Conservation (phyloP, 1,140 invertebrate genomes). For the Diorhabda sublineata region DNA sequence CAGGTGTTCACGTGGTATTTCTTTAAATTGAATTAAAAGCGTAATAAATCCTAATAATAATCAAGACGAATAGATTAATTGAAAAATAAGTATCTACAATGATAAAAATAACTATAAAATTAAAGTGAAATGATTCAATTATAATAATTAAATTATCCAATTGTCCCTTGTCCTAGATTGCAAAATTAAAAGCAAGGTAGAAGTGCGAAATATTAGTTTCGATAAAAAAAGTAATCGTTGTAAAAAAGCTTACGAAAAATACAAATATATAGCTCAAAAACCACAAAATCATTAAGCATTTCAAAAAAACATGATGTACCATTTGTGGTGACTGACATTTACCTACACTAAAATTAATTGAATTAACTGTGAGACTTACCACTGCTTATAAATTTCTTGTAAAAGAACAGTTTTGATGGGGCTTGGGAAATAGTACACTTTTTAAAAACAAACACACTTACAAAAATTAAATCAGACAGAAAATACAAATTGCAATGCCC, state of each 20-base stretch:
- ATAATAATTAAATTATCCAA: background rate
- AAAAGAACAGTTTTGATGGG: too few relatives aligned
- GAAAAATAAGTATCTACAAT: too few relatives aligned
- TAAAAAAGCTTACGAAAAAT: background rate
- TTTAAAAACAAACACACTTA: background rate
- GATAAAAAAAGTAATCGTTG: background rate
- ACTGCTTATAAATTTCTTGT: background rate
- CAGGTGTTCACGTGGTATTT: too few relatives aligned
- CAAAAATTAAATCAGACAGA: background rate
- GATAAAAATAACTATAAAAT: too few relatives aligned
- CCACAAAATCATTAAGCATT: background rate
- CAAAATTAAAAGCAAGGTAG: too few relatives aligned
- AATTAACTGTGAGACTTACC: background rate
- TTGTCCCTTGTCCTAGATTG: slow-evolving; percentile 1
- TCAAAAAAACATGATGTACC: background rate
- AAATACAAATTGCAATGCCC: slow-evolving; percentile 16
- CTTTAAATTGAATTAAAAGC: too few relatives aligned
- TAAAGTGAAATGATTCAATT: background rate
- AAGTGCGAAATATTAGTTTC: background rate
- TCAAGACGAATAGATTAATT: too few relatives aligned
- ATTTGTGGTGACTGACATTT: background rate
- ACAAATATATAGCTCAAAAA: background rate
- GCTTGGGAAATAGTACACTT: background rate
- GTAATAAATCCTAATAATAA: too few relatives aligned
- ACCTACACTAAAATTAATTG: background rate